Conservation (phyloP, 2,888 invertebrate genomes). For the Leucoptera coffeella region DNA sequence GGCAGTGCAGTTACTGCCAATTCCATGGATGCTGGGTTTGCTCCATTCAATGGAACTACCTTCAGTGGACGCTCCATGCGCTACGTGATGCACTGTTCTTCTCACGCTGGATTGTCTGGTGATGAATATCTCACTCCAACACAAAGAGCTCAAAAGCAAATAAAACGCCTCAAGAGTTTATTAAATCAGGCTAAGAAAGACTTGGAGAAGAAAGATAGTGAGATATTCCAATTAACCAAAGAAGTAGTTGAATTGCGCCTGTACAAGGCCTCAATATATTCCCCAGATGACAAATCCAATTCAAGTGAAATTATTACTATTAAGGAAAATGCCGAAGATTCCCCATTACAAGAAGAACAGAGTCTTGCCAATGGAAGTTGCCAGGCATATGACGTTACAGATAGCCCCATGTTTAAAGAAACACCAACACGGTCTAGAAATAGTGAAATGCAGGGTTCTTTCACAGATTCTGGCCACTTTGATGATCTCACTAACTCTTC, state of each 20-base stretch:
- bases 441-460: constrained; percentile 66
- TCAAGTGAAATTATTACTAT: constrained; percentile 71
- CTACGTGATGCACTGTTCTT: constrained; percentile 81
- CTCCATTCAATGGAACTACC: constrained; percentile 68
- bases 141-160: constrained; percentile 76
- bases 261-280: constrained; percentile 72
- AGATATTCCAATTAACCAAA: constrained; percentile 69
- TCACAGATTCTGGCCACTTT: constrained; percentile 82
- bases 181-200: constrained; percentile 69
- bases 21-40: constrained; percentile 77
- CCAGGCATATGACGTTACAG: constrained; percentile 34
- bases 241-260: constrained; percentile 76
- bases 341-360: constrained; percentile 23
- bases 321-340: constrained; percentile 58
- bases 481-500: constrained; percentile 76
- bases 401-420: constrained; percentile 39
- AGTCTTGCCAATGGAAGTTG: constrained; percentile 29
- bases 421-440: constrained; percentile 36
- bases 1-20: constrained; percentile 75
- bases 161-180: constrained; percentile 66
- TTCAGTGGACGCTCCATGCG: constrained; percentile 66
- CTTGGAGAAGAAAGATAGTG: constrained; percentile 74
- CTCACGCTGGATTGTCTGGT: constrained; percentile 68
- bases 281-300: constrained; percentile 74
- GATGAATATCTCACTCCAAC: constrained; percentile 86